phyloP scores from a whole-genome alignment of 2,888 invertebrate species.

The Epiblema foenella region DNA sequence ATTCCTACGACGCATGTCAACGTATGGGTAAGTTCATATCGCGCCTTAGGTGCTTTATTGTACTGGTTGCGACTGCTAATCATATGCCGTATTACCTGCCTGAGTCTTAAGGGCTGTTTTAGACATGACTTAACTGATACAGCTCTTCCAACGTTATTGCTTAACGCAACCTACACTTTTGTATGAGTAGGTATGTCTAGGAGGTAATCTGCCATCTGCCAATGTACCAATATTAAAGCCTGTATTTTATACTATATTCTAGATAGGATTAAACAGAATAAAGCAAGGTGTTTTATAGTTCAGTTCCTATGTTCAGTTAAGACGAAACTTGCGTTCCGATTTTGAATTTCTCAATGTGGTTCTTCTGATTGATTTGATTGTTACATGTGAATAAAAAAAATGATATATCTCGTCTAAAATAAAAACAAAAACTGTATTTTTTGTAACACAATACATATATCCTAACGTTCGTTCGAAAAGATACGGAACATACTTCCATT shows the following conservation, averaged over 20 bases:
- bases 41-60: slow-evolving; percentile 65
- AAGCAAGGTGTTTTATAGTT: neutral
- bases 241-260: neutral
- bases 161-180: slow-evolving; percentile 7
- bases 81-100: neutral
- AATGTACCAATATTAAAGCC: neutral
- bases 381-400: no score
- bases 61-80: slow-evolving; percentile 44
- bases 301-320: no score
- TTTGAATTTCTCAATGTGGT: no score
- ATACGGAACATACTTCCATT: no score
- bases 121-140: neutral
- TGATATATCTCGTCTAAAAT: no score
- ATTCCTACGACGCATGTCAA: slow-evolving; percentile 74
- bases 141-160: slow-evolving; percentile 10
- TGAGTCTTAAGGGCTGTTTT: neutral
- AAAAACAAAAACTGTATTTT: no score
- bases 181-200: neutral
- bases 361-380: no score
- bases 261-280: neutral
- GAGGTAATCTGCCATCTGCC: slow-evolving; percentile 7
- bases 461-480: no score
- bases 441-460: no score
- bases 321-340: no score
- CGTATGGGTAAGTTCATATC: slow-evolving; percentile 66